Evolutionary conservation across 2,113 vertebrate species (phyloP).

Genomic region (Caranx melampygus): DNA sequence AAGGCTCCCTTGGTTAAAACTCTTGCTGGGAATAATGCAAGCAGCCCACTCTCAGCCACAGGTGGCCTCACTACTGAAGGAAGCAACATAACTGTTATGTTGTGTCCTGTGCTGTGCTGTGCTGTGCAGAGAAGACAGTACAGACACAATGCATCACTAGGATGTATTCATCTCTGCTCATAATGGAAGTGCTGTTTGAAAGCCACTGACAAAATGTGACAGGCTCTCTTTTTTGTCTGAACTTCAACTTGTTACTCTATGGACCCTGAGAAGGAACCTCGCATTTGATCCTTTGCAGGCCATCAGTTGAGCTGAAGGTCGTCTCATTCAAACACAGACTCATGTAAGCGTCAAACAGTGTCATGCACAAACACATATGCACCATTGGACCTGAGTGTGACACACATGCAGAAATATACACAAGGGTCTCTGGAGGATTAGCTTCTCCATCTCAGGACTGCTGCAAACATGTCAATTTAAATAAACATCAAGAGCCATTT

Average conservation of each 20-base stretch:
- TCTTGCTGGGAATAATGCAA: not conserved
- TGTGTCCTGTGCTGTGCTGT: no score
- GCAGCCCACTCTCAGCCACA: not conserved
- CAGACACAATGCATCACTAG: not conserved
- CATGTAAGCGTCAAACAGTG: constrained; percentile 42
- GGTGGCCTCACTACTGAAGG: not conserved
- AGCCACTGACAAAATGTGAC: constrained; percentile 19
- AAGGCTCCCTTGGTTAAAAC: not conserved
- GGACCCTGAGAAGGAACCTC: constrained; percentile 9
- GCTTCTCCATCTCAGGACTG: constrained; percentile 29
- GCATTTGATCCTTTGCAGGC: constrained; percentile 37
- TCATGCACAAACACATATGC: constrained; percentile 9
- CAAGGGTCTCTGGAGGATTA: constrained; percentile 34
- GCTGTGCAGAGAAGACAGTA: not conserved
- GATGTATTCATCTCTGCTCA: not conserved
- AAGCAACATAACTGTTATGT: not conserved
- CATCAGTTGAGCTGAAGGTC: constrained; percentile 46
- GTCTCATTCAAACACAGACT: constrained; percentile 57
- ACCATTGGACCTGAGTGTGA: constrained; percentile 20
- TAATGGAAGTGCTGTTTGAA: constrained; percentile 44
- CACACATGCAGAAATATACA: constrained; percentile 2
- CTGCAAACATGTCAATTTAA: constrained; percentile 62
- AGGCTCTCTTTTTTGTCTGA: not conserved
- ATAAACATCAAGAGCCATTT: constrained; percentile 68
- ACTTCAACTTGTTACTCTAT: constrained; percentile 10